Conservation (phyloP, 2,888 invertebrate species). For the Melieria picta region DNA sequence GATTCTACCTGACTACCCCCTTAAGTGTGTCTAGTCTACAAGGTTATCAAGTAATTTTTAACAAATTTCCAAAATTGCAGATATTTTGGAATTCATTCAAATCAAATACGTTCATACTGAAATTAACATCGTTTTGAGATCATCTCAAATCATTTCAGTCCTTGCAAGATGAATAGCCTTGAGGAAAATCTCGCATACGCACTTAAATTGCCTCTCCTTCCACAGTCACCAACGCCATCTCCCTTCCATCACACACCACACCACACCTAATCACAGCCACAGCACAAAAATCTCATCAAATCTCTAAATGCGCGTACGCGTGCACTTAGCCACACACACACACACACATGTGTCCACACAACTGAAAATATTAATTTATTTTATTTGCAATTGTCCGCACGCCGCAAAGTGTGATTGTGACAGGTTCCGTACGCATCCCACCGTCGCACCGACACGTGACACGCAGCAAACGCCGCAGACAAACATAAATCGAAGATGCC, state of each 20-base stretch:
- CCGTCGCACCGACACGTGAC: conserved; percentile 22
- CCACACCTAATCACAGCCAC: conserved; percentile 42
- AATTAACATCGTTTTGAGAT: too few species aligned
- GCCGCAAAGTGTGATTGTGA: conserved; percentile 60
- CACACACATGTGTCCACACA: neutral
- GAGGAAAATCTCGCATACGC: too few species aligned
- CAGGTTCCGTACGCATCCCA: conserved; percentile 50
- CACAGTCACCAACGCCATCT: neutral
- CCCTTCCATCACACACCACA: conserved; percentile 24
- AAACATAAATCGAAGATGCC: conserved; percentile 57
- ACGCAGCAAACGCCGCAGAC: conserved; percentile 45
- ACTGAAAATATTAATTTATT: conserved; percentile 56
- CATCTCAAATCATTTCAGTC: too few species aligned
- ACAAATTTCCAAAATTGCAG: too few species aligned
- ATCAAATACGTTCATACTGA: too few species aligned
- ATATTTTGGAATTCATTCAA: too few species aligned
- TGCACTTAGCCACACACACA: neutral
- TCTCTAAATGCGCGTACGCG: conserved; percentile 39
- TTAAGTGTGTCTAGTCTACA: too few species aligned
- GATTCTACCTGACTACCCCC: too few species aligned
- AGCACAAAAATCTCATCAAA: conserved; percentile 51
- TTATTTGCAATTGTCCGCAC: conserved; percentile 56
- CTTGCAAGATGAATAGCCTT: too few species aligned
- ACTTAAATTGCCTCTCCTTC: too few species aligned
- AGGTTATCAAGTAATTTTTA: too few species aligned